Base-by-base conservation (phyloP, 2,797 vertebrate species). In the Melanotaenia trifasciata region DNA sequence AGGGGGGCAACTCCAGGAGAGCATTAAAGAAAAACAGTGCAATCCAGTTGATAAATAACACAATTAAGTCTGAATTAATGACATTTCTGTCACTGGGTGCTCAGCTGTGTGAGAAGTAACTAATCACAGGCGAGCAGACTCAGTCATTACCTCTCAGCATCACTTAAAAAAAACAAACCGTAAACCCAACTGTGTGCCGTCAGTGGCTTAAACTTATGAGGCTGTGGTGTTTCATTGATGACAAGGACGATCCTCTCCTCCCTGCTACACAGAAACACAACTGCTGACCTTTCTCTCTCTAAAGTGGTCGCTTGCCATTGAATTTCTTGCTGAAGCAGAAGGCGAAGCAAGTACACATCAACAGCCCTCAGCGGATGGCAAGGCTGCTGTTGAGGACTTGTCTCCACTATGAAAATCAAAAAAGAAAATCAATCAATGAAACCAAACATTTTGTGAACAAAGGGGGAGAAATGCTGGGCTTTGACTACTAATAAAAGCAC, bases 361-460 rank as follows among this genome's bases (percentile, higher is more conserved):
- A 32, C 67, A 24, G 51, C 56, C 35, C 40, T 56, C 40, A 43
- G 56, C n/a, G 18, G 8, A 30, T 22, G 8, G 12, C 47, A 43
- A 59, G 33, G 20, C 12, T 2, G 11, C 50, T 51, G 38, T 20
- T 40, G 43, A 83, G 56, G 43, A 83, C 56, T 60, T 43, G 24
- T n/a, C 30, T 54, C 33, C 65, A 64, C 64, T 60, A 0, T 51
- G 24, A 67, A 74, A 50, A 8, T 43, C 36, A 22, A 12, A 43
- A 67, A 22, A 54, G 1, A 20, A 58, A 72, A 18, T 56, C 70
- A 76, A 83, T 83, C 74, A 72, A 58, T 74, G 13, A 26, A 5
- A 54, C 26, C 24, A 72, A 73, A 59, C 67, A 22, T 62, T 57
- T 66, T 32, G 57, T 62, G 36, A 65, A 28, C 57, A 62, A 24